Conservation (phyloP, 2,888 invertebrate genomes). For the Parascotia fuliginaria region DNA sequence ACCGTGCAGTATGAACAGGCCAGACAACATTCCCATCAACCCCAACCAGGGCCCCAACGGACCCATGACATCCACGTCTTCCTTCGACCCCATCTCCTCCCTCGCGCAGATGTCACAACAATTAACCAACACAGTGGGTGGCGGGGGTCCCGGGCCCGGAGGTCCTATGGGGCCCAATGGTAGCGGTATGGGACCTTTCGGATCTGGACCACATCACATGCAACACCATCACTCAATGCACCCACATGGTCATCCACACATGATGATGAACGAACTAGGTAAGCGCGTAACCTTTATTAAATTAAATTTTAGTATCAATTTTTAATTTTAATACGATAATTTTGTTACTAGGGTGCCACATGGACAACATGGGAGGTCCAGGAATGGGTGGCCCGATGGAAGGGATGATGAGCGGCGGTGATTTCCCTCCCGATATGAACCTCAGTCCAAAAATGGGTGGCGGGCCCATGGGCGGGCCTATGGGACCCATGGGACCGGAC, state of each 20-base stretch:
- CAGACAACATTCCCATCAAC: slow-evolving; percentile 80
- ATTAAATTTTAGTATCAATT: too few species aligned
- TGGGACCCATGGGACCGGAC: slow-evolving; percentile 82
- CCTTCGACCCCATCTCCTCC: slow-evolving; percentile 97
- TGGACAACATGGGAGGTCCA: slow-evolving; percentile 80
- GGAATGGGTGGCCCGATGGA: slow-evolving; percentile 84
- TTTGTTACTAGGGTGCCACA: slow-evolving; percentile 73
- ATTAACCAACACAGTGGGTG: slow-evolving; percentile 90
- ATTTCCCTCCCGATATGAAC: slow-evolving; percentile 83
- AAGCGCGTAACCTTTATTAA: slow-evolving; percentile 13
- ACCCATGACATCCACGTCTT: slow-evolving; percentile 82
- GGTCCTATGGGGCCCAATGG: slow-evolving; percentile 73
- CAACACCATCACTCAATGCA: slow-evolving; percentile 81
- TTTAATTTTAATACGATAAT: neutral
- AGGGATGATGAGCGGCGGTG: slow-evolving; percentile 82
- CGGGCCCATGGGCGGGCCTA: slow-evolving; percentile 82
- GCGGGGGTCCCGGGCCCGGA: slow-evolving; percentile 67
- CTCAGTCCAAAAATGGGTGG: slow-evolving; percentile 89
- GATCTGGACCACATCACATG: slow-evolving; percentile 76
- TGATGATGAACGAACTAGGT: slow-evolving; percentile 85
- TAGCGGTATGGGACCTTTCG: slow-evolving; percentile 73
- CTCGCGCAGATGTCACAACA: slow-evolving; percentile 98
- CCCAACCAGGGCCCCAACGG: slow-evolving; percentile 83
- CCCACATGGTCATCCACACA: slow-evolving; percentile 79
- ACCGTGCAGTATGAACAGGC: slow-evolving; percentile 79